Evolutionary conservation across 2,113 vertebrate species (phyloP), one percentile per base, ranked within the genome.

Genomic region (Xenopus borealis): DNA sequence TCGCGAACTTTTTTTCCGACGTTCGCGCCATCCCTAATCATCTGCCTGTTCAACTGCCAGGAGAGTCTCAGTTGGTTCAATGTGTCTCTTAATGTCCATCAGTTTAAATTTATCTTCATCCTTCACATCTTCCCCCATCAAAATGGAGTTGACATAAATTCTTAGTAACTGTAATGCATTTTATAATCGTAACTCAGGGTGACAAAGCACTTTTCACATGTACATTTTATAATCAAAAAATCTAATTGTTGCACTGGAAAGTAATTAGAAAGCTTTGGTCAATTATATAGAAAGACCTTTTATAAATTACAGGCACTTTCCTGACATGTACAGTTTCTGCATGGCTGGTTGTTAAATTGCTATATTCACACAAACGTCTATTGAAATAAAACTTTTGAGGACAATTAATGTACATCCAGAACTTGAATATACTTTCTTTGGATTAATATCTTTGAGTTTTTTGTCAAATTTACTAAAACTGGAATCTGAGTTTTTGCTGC

Each of bases 221-320:
- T 44, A 17, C 16, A n/a, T 27, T n/a, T 47, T 20, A 17, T 61
- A 71, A 71, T 47, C n/a, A 58, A 62, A 71, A 47, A 61, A 46
- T 71, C 18, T 27, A 27, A 27, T 27, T 47, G 69, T 47, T 20
- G 17, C 58, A 23, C 57, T 62, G 47, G 11, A 40, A 61, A 71
- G 61, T 19, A 16, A 20, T 58, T 13, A 44, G 20, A 47, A 40
- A 14, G 23, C 20, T 23, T n/a, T 14, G 17, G 69, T 71, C 58
- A 71, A 62, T 62, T 71, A 50, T 58, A 71, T 40, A 71, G 44
- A 47, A 50, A 27, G 58, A 50, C 69, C 58, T 52, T 33, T 20
- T 17, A 13, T 20, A 40, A 23, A 30, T 50, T 40, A 61, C 14
- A 18, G 61, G 61, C 46, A 40, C 46, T 3, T 4, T 33, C 17